Evolutionary conservation across 1,140 invertebrate genomes (phyloP).

Genomic region (Trissolcus basalis): DNA sequence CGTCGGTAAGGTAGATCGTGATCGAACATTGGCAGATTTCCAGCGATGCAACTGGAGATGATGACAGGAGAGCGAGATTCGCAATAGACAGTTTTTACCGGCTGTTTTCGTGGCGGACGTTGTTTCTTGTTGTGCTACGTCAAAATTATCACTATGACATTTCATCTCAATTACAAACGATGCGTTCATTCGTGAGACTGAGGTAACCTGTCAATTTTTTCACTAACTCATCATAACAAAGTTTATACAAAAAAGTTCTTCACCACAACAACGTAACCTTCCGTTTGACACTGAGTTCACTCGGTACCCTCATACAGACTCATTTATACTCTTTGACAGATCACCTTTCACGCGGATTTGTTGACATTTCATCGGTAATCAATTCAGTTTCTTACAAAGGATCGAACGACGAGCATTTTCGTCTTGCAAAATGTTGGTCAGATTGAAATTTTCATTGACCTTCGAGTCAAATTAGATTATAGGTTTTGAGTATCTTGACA

Average conservation of each 20-base stretch:
- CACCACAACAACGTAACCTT: slow-evolving; percentile 35
- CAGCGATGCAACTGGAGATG: slow-evolving; percentile 16
- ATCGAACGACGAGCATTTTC: too few relatives aligned
- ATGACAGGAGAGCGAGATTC: slow-evolving; percentile 22
- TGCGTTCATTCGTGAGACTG: slow-evolving; percentile 30
- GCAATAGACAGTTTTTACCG: slow-evolving; percentile 37
- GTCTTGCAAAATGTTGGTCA: too few relatives aligned
- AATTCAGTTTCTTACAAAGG: too few relatives aligned
- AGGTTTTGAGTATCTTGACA: too few relatives aligned
- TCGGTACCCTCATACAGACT: too few relatives aligned
- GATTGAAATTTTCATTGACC: too few relatives aligned
- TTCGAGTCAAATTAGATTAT: too few relatives aligned
- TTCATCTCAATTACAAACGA: slow-evolving; percentile 41
- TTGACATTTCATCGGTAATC: too few relatives aligned
- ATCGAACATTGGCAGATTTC: slow-evolving; percentile 1
- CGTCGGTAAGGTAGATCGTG: slow-evolving; percentile 14
- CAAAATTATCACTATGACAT: slow-evolving; percentile 30
- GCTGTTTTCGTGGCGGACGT: slow-evolving; percentile 24
- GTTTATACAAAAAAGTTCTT: slow-evolving; percentile 28
- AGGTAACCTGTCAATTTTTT: slow-evolving; percentile 30
- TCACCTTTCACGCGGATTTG: too few relatives aligned
- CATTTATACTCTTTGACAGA: too few relatives aligned
- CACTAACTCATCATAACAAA: not conserved
- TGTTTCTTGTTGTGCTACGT: slow-evolving; percentile 22
- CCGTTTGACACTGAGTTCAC: too few relatives aligned